Percentiles rank a stretch among this genome's conserved stretches.
These are phyloP conservation scores for Ctenodactylus gundi DNA, from an alignment of 2,113 vertebrate genomes.

Conservation along the genomic window DNA sequence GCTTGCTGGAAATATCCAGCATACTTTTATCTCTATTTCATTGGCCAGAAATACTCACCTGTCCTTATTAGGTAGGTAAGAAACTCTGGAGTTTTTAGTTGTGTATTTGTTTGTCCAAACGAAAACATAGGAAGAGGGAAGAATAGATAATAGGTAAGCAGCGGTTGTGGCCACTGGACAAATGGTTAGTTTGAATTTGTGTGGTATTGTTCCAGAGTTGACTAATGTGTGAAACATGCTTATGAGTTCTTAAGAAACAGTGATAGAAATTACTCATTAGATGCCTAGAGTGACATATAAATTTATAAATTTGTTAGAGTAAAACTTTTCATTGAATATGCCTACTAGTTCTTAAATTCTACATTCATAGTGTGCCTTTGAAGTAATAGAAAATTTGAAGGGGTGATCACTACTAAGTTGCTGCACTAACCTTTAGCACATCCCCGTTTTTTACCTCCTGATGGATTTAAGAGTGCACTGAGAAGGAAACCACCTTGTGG, in stretches of 20 bases:
- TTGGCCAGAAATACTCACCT: neutral
- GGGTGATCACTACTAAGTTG: neutral
- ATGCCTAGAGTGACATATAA: neutral
- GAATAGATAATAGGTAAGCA: neutral
- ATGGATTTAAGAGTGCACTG: neutral
- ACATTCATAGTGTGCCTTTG: neutral
- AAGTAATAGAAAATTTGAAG: neutral
- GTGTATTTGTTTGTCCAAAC: neutral
- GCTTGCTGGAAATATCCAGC: neutral
- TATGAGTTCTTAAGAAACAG: neutral
- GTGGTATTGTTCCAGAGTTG: neutral
- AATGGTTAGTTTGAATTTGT: neutral
- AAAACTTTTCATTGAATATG: neutral
- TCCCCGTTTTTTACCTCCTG: neutral
- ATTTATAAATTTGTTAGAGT: neutral
- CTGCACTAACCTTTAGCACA: neutral
- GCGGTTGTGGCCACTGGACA: neutral
- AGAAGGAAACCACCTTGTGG: neutral
- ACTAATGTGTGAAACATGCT: neutral
- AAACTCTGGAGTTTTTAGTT: neutral
- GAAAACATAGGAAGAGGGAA: neutral
- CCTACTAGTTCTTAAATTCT: neutral
- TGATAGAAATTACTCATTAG: conserved; percentile 1
- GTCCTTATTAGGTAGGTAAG: neutral
- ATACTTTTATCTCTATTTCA: neutral